Conservation (phyloP, 2,888 invertebrate genomes). For the Epistrophella euchroma region DNA sequence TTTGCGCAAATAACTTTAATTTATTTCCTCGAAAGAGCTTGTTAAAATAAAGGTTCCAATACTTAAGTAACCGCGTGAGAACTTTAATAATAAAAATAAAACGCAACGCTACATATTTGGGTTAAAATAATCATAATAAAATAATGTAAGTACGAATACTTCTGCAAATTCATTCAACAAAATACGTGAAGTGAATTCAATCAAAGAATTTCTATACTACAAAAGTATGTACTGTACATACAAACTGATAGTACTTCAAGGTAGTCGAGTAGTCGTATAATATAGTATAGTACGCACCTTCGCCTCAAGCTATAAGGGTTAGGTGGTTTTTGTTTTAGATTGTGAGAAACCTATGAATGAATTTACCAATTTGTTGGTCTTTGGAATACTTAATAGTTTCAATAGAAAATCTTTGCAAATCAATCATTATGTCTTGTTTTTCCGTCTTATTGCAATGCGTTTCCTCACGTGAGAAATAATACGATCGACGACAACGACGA, state of each 20-base stretch:
- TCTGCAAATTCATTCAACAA: slow-evolving; percentile 60
- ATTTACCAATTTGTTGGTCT: slow-evolving; percentile 57
- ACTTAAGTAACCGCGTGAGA: slow-evolving; percentile 25
- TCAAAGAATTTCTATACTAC: slow-evolving; percentile 21
- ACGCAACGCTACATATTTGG: slow-evolving; percentile 11
- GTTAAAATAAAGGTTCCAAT: slow-evolving; percentile 18
- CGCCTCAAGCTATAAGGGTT: neutral
- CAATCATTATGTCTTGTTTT: slow-evolving; percentile 62
- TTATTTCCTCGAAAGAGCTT: neutral
- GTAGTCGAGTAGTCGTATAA: too few relatives aligned
- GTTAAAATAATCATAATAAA: slow-evolving; percentile 19
- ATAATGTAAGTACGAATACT: slow-evolving; percentile 51
- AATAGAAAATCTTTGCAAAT: slow-evolving; percentile 55
- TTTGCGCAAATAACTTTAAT: neutral
- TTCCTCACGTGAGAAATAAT: slow-evolving; percentile 67
- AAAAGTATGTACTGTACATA: too few relatives aligned
- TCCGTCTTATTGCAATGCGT: slow-evolving; percentile 47
- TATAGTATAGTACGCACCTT: slow-evolving; percentile 18
- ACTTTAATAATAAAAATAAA: slow-evolving; percentile 37
- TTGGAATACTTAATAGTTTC: slow-evolving; percentile 65
- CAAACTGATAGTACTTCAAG: slow-evolving; percentile 6
- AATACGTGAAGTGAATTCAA: slow-evolving; percentile 56
- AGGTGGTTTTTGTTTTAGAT: neutral
- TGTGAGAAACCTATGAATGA: slow-evolving; percentile 71
- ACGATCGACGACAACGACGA: neutral